A percentile compares a stretch with the other conserved stretches of the same genome.
These are phyloP conservation scores for Molothrus ater DNA, from an alignment of 2,797 vertebrate genomes.

Conservation along the genomic window DNA sequence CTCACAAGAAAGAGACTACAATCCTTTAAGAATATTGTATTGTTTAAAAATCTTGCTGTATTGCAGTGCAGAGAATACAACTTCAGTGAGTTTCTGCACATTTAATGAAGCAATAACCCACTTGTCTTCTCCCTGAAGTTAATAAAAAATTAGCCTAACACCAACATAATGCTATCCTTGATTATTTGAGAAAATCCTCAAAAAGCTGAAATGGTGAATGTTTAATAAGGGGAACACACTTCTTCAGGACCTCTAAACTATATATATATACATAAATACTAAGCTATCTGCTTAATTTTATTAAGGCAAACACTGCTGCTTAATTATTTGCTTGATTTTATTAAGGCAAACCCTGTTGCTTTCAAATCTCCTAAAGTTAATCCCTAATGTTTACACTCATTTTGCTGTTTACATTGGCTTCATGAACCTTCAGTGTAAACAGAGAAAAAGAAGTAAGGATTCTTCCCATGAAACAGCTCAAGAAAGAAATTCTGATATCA, in stretches of 20 bases:
- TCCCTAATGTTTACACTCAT: not conserved
- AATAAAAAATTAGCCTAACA: not conserved
- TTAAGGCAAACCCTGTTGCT: not conserved
- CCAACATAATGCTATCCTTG: not conserved
- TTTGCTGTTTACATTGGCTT: conserved; percentile 44
- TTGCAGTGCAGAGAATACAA: not conserved
- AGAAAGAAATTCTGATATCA: not conserved
- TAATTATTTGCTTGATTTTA: conserved; percentile 5
- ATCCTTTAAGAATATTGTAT: not conserved
- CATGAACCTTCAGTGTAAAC: conserved; percentile 1
- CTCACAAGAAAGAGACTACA: not conserved
- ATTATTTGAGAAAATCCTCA: not conserved
- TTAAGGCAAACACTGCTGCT: not conserved
- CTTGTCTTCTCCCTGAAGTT: not conserved
- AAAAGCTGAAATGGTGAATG: not conserved
- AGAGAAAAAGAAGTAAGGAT: not conserved
- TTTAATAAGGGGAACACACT: not conserved
- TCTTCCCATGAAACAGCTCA: conserved; percentile 33
- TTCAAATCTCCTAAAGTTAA: not conserved
- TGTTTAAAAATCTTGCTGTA: not conserved
- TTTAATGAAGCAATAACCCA: not conserved
- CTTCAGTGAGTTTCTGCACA: not conserved
- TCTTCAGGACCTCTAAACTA: not conserved
- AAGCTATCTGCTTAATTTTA: not conserved
- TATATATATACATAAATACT: not conserved